A percentile compares a stretch with the other conserved stretches of the same genome.
Evolutionary conservation across 2,888 invertebrate species (phyloP).

Genomic region (Agrochola circellaris): DNA sequence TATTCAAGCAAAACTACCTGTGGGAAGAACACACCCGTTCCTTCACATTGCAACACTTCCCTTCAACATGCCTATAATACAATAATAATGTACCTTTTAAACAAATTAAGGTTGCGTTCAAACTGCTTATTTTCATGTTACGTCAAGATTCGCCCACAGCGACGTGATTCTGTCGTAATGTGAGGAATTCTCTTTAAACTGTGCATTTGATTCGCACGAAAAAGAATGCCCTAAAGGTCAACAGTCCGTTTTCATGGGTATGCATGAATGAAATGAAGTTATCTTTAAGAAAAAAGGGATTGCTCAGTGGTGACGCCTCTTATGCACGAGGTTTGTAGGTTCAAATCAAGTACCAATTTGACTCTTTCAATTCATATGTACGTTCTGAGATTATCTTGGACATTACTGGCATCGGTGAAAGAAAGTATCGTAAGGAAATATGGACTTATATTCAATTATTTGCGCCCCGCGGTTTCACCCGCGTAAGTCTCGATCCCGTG

Average conservation of each 20-base stretch:
- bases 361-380: no score
- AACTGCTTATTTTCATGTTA: constrained; percentile 17
- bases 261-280: not conserved
- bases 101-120: constrained; percentile 31
- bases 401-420: no score
- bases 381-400: no score
- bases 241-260: not conserved
- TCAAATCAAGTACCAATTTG: no score
- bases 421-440: no score
- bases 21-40: not conserved
- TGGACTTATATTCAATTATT: no score
- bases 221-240: not conserved
- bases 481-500: no score
- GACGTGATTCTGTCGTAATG: constrained; percentile 7
- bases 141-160: constrained; percentile 31
- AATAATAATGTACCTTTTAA: constrained; percentile 3
- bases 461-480: no score
- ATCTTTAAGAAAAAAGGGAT: not conserved
- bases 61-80: not conserved
- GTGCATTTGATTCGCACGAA: constrained; percentile 25
- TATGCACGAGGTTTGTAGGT: no score
- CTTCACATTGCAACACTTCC: not conserved
- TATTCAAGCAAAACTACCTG: not conserved
- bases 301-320: not conserved
- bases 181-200: not conserved